Evolutionary conservation across 1,140 invertebrate species (phyloP).

Genomic region (Steinernema khuongi): DNA sequence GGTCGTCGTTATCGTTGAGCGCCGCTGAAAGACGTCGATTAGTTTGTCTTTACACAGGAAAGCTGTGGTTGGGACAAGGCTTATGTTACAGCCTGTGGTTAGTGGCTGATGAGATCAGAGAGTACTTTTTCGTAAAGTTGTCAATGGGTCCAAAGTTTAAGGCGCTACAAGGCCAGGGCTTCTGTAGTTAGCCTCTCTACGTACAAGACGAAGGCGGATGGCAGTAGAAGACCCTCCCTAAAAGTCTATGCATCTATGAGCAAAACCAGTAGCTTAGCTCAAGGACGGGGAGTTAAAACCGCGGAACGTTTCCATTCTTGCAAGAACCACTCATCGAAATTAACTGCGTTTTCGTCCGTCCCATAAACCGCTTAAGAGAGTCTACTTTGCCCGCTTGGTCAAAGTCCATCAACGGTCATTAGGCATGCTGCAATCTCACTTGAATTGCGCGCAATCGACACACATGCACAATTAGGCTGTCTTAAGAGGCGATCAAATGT

Average conservation of each 20-base stretch:
- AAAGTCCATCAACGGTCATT: neutral
- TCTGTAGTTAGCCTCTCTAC: no score
- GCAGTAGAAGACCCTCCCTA: no score
- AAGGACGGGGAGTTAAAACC: no score
- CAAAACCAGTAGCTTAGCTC: no score
- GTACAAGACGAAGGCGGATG: no score
- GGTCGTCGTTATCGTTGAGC: neutral
- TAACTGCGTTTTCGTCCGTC: neutral
- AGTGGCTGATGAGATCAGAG: neutral
- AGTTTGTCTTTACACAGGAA: neutral
- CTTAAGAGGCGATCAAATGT: neutral
- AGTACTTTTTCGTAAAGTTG: neutral
- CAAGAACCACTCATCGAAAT: neutral
- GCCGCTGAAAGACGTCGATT: neutral
- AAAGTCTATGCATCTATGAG: no score
- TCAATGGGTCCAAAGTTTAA: no score
- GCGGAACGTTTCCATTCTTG: no score
- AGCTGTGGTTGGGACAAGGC: neutral
- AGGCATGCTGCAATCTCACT: neutral
- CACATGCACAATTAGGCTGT: neutral
- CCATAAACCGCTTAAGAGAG: neutral
- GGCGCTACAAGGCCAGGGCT: no score
- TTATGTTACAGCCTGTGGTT: conserved; percentile 9
- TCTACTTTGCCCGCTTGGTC: neutral
- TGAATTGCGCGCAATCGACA: neutral